These are phyloP conservation scores for Lymantria dispar DNA, from an alignment of 2,888 invertebrate species.

Conservation along the genomic window DNA sequence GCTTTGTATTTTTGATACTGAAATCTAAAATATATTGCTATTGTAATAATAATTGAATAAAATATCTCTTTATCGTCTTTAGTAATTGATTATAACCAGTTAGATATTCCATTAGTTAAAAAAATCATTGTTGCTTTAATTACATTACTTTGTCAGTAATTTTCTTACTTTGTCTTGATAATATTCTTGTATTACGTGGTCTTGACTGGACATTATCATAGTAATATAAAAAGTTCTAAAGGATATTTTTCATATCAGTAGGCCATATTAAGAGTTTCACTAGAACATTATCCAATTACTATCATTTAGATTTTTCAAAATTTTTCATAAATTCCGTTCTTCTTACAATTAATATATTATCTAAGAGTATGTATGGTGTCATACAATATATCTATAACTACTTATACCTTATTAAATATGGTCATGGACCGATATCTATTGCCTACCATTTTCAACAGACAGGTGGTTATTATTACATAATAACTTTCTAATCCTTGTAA, in stretches of 20 bases:
- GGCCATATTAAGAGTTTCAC: slow-evolving; percentile 26
- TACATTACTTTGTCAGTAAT: too few species aligned
- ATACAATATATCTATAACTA: slow-evolving; percentile 37
- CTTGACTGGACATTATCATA: too few species aligned
- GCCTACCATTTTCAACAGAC: not conserved
- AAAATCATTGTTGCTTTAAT: too few species aligned
- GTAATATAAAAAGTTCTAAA: too few species aligned
- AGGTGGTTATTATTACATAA: not conserved
- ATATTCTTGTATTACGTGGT: too few species aligned
- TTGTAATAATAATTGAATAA: too few species aligned
- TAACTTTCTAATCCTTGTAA: not conserved
- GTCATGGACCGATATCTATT: slow-evolving; percentile 10
- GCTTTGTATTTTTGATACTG: too few species aligned
- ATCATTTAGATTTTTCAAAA: slow-evolving; percentile 21
- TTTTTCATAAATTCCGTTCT: slow-evolving; percentile 59
- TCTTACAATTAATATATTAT: slow-evolving; percentile 49
- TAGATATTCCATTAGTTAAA: too few species aligned
- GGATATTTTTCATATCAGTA: not conserved
- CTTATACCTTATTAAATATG: slow-evolving; percentile 37
- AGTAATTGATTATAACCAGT: too few species aligned
- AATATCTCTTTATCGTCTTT: too few species aligned
- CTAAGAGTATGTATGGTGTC: slow-evolving; percentile 33
- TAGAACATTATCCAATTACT: slow-evolving; percentile 19
- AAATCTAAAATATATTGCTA: too few species aligned
- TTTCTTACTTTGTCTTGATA: too few species aligned